Base-by-base conservation (phyloP, 2,113 vertebrate species). In the Chaetura pelagica region DNA sequence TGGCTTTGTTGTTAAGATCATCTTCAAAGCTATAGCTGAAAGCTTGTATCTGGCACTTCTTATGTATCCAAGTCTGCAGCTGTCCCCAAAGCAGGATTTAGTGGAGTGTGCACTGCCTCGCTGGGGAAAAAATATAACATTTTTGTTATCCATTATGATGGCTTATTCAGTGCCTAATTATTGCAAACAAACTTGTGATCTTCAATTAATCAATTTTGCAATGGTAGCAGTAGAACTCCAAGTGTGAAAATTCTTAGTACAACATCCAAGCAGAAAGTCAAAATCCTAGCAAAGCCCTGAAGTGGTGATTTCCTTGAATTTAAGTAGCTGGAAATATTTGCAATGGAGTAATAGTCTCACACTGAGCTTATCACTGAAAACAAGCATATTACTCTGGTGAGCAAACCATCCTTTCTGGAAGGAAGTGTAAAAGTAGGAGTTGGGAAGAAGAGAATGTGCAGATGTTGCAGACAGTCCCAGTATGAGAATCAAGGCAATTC, bases 301-400 rank as follows among this genome's bases (percentile, higher is more conserved):
- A 94, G 23, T 49, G 26, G 35, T 68, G 30, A 57, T 55, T 79
- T 91, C 32, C 42, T 73, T 76, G 29, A 54, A 69, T 73, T 89
- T 68, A 68, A 49, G 23, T 49, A 64, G 19, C 52, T 91, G 48
- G 63, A 88, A 93, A 77, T 88, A 83, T 46, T 73, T 76, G 30
- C 30, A 22, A 12, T 54, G 51, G n/a, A 54, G n/a, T 76, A 66
- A 68, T 85, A 58, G 10, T 35, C n/a, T 69, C 55, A 66, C 55
- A 73, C 0, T 2, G 44, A 48, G 12, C 5, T 73, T 83, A 66
- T 32, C 30, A 26, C 14, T 58, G 55, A n/a, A 73, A 96, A 80
- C 34, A 80, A 83, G n/a, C 18, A 4, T 32, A 21, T 86, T 42
- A 54, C 26, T 14, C 35, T 90, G 51, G 67, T 54, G 27, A 93